Evolutionary conservation across 2,113 vertebrate species (phyloP), one percentile per base, ranked within the genome.

Genomic region (Eulemur macaco): DNA sequence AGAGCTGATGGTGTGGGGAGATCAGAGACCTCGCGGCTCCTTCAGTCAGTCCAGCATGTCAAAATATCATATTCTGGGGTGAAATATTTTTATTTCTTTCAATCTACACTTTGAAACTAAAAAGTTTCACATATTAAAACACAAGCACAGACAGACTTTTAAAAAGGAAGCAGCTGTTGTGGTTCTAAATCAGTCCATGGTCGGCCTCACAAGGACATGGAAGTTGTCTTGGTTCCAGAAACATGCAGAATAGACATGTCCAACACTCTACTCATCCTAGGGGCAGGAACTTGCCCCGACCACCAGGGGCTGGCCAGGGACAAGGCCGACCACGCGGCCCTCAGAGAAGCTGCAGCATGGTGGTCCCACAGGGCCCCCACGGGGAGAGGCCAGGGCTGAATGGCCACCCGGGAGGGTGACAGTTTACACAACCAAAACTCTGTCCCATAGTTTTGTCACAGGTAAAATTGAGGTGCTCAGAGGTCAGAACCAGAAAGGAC

Each of bases 361-460:
- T 1, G 9, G 34, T 25, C 39, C 34, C 47, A 8, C 5, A 34
- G 37, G 27, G 50, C 39, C 6, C 25, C 5, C 31, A 5, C 5
- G 15, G 74, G 18, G 14, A 25, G 34, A 25, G 34, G 45, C 50
- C 10, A 18, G 34, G 15, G n/a, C 17, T 6, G 5, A 20, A 8
- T 5, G 4, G 3, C 14, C 29, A 13, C 31, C 31, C 31, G 0
- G 14, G 80, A n/a, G 58, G 34, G 17, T 1, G 39, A 25, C 37
- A 7, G 37, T 25, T 9, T 2, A 5, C 12, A 69, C 0, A 1
- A 20, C 21, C 3, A 42, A 25, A 31, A 14, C 25, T 42, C 58
- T 10, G 14, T 66, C 4, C 29, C 0, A 0, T 3, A 12, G 42
- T 27, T 8, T 4, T 34, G 10, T n/a, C 20, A 34, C 6, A 23